phyloP scores from a whole-genome alignment of 2,888 invertebrate genomes.

The Plebejus argus region DNA sequence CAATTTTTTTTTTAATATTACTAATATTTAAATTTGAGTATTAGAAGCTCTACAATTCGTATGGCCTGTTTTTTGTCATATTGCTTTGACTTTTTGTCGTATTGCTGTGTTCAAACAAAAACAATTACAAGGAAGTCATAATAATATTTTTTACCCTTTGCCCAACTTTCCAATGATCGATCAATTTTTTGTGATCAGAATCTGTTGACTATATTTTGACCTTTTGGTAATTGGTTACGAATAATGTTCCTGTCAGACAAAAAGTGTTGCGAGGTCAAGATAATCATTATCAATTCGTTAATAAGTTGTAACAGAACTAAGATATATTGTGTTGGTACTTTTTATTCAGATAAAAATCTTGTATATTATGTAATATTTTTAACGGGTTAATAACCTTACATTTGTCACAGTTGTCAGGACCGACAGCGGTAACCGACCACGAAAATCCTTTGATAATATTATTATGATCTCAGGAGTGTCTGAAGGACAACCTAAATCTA shows the following conservation, averaged over 20 bases:
- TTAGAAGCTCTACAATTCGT: neutral
- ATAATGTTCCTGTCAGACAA: slow-evolving; percentile 6
- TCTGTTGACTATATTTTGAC: neutral
- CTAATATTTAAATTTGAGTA: too few relatives aligned
- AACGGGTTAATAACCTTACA: too few relatives aligned
- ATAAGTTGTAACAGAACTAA: neutral
- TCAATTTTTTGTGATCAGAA: neutral
- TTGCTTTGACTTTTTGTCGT: neutral
- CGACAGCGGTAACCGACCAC: too few relatives aligned
- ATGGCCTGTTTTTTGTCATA: neutral
- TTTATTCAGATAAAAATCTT: neutral
- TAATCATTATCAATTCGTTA: neutral
- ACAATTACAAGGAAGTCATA: slow-evolving; percentile 4
- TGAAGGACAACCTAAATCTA: too few relatives aligned
- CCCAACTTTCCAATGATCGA: neutral
- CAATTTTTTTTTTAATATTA: too few relatives aligned
- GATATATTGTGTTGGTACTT: too few relatives aligned
- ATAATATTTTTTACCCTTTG: neutral
- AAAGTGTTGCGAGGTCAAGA: neutral
- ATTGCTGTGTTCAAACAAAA: neutral
- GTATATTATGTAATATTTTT: too few relatives aligned
- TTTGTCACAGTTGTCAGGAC: too few relatives aligned
- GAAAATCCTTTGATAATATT: too few relatives aligned
- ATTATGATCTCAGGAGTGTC: too few relatives aligned
- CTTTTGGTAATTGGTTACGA: slow-evolving; percentile 1